Conservation (phyloP, 2,797 vertebrate species). For the Podarcis lilfordi region DNA sequence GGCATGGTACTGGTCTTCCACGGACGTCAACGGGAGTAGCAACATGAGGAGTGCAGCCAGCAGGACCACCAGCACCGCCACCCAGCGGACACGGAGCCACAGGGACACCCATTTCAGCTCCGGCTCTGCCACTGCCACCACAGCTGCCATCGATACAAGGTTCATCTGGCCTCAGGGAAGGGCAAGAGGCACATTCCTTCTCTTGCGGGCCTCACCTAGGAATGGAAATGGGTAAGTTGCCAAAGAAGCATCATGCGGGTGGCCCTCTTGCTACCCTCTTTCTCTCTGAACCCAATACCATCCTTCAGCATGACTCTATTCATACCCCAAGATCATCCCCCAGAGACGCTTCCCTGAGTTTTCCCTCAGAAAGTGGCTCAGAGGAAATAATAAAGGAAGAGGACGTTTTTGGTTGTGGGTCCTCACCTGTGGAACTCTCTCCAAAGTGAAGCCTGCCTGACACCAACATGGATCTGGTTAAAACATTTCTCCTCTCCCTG, state of each 20-base stretch:
- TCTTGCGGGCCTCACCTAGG: not conserved
- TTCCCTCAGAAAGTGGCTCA: too few species aligned
- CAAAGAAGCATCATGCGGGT: too few species aligned
- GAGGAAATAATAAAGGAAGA: too few species aligned
- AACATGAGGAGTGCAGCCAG: slow-evolving; percentile 85
- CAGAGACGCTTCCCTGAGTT: too few species aligned
- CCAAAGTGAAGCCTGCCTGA: too few species aligned
- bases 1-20: slow-evolving; percentile 84
- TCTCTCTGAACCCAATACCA: too few species aligned
- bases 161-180: slow-evolving; percentile 70
- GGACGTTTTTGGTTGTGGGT: too few species aligned
- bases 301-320: not conserved
- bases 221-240: fast-evolving
- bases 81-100: slow-evolving; percentile 84
- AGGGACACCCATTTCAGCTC: slow-evolving; percentile 72
- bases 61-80: slow-evolving; percentile 80
- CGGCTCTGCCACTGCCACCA: slow-evolving; percentile 55
- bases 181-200: slow-evolving; percentile 41
- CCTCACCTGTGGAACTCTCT: too few species aligned
- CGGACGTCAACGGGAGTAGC: slow-evolving; percentile 82
- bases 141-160: slow-evolving; percentile 59
- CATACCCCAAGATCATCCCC: too few species aligned
- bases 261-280: not conserved
- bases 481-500: too few species aligned
- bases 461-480: too few species aligned